These are phyloP conservation scores for Theocolax elegans DNA, from an alignment of 1,140 invertebrate genomes.

Conservation along the genomic window DNA sequence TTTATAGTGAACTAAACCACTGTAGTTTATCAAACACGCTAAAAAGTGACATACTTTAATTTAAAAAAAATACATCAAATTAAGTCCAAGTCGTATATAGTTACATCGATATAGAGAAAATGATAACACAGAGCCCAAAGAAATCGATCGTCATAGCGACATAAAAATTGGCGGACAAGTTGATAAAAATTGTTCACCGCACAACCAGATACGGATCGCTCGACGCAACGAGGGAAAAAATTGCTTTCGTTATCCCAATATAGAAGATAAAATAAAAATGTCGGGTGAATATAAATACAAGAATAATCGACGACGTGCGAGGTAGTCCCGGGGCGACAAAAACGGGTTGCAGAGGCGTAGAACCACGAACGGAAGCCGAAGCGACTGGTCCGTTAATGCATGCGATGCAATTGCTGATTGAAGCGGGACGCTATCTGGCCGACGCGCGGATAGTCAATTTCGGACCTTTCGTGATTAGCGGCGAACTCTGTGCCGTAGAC, in stretches of 20 bases:
- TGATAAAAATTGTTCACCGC: slow-evolving; percentile 26
- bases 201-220: not conserved
- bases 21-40: too few relatives aligned
- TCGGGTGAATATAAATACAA: slow-evolving; percentile 20
- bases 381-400: slow-evolving; percentile 37
- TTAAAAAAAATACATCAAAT: too few relatives aligned
- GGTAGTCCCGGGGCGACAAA: not conserved
- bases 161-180: not conserved
- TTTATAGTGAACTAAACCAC: too few relatives aligned
- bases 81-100: too few relatives aligned
- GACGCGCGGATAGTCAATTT: slow-evolving; percentile 41
- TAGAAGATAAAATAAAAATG: slow-evolving; percentile 11
- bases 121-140: too few relatives aligned
- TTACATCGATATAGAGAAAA: too few relatives aligned
- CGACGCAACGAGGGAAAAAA: slow-evolving; percentile 7
- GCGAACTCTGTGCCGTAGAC: not conserved
- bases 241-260: slow-evolving; percentile 22
- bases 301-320: not conserved
- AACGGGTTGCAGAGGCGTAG: not conserved
- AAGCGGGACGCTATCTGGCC: slow-evolving; percentile 25
- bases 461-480: slow-evolving; percentile 51
- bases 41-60: too few relatives aligned
- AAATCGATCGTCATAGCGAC: too few relatives aligned
- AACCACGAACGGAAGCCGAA: not conserved
- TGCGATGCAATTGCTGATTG: slow-evolving; percentile 57